phyloP scores from a whole-genome alignment of 2,888 invertebrate genomes.

The Agrotis segetum region DNA sequence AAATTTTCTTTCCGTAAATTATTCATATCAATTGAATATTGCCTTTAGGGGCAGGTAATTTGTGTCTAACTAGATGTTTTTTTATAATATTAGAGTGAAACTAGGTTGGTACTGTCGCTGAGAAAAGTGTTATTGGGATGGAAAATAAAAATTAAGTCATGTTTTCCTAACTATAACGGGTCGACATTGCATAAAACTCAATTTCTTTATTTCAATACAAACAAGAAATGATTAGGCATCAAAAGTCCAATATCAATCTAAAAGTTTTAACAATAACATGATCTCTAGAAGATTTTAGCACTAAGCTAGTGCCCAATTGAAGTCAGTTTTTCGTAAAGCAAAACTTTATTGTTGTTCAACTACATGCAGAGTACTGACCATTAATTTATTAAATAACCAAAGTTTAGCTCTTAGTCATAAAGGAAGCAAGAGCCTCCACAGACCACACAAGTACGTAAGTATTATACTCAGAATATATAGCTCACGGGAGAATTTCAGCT shows the following conservation, averaged over 20 bases:
- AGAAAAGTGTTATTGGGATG: neutral
- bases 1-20: neutral
- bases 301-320: neutral
- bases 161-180: neutral
- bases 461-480: constrained; percentile 4
- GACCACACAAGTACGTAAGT: neutral
- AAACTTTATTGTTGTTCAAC: neutral
- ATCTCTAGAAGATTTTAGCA: neutral
- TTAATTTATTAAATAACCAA: constrained; percentile 25
- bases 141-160: neutral
- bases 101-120: neutral
- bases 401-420: constrained; percentile 19
- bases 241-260: neutral
- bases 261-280: neutral
- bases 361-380: constrained; percentile 7
- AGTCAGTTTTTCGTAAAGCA: neutral
- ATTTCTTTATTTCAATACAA: neutral
- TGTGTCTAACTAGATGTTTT: too few relatives aligned
- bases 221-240: neutral
- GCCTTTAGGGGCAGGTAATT: too few relatives aligned
- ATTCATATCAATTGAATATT: too few relatives aligned
- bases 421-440: constrained; percentile 26
- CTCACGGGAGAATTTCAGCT: constrained; percentile 10
- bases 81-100: neutral
- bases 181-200: neutral